Evolutionary conservation across 92 coral and sea anemone species (phyloP), one percentile per base, ranked within the genome.

Genomic region (Umimayanthus kanabou): DNA sequence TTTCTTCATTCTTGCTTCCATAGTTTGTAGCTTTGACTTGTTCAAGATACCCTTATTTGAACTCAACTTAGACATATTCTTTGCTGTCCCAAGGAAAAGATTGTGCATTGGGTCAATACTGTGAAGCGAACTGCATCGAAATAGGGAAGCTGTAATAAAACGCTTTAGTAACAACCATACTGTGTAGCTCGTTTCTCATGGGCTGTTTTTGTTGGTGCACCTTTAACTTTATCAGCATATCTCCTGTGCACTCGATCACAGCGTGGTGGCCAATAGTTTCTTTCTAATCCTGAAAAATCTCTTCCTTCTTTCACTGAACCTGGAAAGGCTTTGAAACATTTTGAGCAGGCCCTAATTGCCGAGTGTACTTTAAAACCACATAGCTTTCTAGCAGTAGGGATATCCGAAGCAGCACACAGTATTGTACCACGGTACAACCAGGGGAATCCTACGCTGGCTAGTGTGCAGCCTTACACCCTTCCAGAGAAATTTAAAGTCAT

Each of bases 391-490:
- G 85, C 85, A 61, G 86, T 89, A 26, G 94, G 92, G 7, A 86
- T 74, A 71, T 86, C 94, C 37, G 90, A 89, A 70, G 94, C 90
- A 25, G 92, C 91, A 78, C 85, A 85, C 55, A 89, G 77, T 53
- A 91, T 26, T 71, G 76, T 39, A 71, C 39, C 76, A 25, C 76
- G 76, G 57, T 77, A 89, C 10, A 5, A 88, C 73, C 73, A 91
- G 53, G 39, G 91, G 89, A 28, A 80, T 73, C 6, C 28, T 81
- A 37, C 91, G 78, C 43, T 72, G 42, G 65, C 91, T 88, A n/a
- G 89, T 77, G 39, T 85, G 53, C 26, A 91, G 50, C 7, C 88
- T 61, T 55, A 91, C 91, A 11, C 57, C 69, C 37, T 33, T 33
- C 94, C 90, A 90, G 1, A 90, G 58, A 2, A 45, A 85, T 77